Conservation (phyloP, 1,140 invertebrate species). For the Drosophila paulistorum region DNA sequence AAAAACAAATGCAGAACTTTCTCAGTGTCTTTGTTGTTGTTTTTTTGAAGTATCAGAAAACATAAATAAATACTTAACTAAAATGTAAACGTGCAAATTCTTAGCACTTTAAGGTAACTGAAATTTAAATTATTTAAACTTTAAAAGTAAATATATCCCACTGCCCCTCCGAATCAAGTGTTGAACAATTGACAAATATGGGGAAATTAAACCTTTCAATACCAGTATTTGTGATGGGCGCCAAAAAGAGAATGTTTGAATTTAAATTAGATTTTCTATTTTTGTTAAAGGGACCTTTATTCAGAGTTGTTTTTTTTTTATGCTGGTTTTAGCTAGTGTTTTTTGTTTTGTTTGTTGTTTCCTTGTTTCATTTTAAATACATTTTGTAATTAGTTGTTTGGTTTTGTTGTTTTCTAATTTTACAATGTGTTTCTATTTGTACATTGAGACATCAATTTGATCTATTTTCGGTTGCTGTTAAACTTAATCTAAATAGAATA, state of each 20-base stretch:
- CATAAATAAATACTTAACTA: too few relatives aligned
- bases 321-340: conserved; percentile 46
- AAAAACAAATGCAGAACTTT: too few relatives aligned
- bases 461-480: conserved; percentile 50
- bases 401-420: conserved; percentile 41
- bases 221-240: too few relatives aligned
- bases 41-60: too few relatives aligned
- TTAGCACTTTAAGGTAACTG: too few relatives aligned
- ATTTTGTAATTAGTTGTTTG: conserved; percentile 35
- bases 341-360: not conserved
- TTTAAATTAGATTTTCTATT: not conserved
- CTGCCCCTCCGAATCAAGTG: too few relatives aligned
- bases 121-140: too few relatives aligned
- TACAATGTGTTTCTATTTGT: conserved; percentile 61
- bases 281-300: conserved; percentile 8
- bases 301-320: not conserved
- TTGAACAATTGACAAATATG: too few relatives aligned
- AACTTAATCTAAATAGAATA: conserved; percentile 43
- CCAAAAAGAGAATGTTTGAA: not conserved
- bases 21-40: too few relatives aligned
- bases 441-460: conserved; percentile 74
- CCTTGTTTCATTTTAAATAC: conserved; percentile 35
- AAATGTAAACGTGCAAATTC: too few relatives aligned
- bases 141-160: too few relatives aligned
- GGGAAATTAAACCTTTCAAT: too few relatives aligned